Base-by-base conservation (phyloP, 2,113 vertebrate genomes). In the Cynocephalus volans region DNA sequence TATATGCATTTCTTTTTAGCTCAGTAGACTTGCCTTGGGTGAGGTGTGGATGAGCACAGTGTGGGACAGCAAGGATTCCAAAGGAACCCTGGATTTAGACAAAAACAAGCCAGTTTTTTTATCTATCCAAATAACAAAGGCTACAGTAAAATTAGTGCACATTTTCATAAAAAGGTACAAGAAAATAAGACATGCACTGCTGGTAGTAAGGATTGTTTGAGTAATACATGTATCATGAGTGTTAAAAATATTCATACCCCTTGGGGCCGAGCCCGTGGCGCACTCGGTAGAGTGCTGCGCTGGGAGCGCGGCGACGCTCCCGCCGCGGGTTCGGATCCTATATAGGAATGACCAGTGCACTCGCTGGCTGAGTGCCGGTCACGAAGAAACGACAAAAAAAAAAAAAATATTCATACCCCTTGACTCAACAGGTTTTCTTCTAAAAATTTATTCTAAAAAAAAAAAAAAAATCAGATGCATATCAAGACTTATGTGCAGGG, bases 401-500 rank as follows among this genome's bases (percentile, higher is more conserved):
- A 17, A 67, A 93, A 82, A 81, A 70, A 87, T 90, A 70, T 33
- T 76, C n/a, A 75, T 83, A 70, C 23, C 2, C 17, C 24, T 82
- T 41, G 81, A 87, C 45, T 86, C 54, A 48, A 19, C 33, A 84
- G 77, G 79, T 95, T 96, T 86, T 75, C 10, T 94, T 72, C 6
- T 72, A 69, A 45, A 65, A 84, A 76, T 95, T 96, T 95, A 81
- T 45, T 52, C 69, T 76, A 36, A 24, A 73, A 90, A 88, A 45
- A 90, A 8, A 83, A 8, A 13, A 19, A 15, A 76, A 28, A 56
- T 36, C 45, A 28, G n/a, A 58, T 77, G 2, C 45, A 17, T 48
- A 75, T 64, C n/a, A 87, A 73, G 73, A 52, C 28, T 93, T 90
- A 36, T 7, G 4, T 82, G 45, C 69, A 5, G 90, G 58, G 56